Percentiles rank a stretch among this genome's conserved stretches.
phyloP scores from a whole-genome alignment of 2,888 invertebrate species.

The Dryocosmus kuriphilus region DNA sequence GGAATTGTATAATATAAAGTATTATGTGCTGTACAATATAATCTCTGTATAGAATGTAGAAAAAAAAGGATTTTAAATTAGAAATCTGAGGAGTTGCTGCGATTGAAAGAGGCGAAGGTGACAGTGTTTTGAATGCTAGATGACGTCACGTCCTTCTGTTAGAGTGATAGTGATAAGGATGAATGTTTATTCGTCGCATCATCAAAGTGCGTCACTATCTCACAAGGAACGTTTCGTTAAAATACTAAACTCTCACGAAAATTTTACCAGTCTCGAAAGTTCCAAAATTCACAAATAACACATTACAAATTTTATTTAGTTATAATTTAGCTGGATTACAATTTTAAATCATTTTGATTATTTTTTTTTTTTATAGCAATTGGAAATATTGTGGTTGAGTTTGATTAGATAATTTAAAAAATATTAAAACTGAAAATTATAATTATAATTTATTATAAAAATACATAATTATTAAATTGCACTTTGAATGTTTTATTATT shows the following conservation, averaged over 20 bases:
- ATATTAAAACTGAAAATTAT: not conserved
- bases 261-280: not conserved
- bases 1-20: too few relatives aligned
- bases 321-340: not conserved
- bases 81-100: not conserved
- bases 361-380: not conserved
- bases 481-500: not conserved
- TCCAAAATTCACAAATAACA: not conserved
- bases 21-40: too few relatives aligned
- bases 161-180: conserved; percentile 18
- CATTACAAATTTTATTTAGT: not conserved
- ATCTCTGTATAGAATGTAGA: not conserved
- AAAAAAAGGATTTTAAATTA: not conserved
- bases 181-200: conserved; percentile 25
- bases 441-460: too few relatives aligned
- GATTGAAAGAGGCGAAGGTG: not conserved
- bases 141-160: conserved; percentile 35
- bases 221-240: conserved; percentile 10
- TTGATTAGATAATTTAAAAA: not conserved
- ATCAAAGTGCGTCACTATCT: conserved; percentile 13
- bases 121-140: not conserved
- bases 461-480: not conserved
- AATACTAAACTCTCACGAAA: not conserved
- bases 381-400: not conserved
- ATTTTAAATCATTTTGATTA: not conserved